These are phyloP conservation scores for Taenaris catops DNA, from an alignment of 2,888 invertebrate genomes.

Conservation along the genomic window DNA sequence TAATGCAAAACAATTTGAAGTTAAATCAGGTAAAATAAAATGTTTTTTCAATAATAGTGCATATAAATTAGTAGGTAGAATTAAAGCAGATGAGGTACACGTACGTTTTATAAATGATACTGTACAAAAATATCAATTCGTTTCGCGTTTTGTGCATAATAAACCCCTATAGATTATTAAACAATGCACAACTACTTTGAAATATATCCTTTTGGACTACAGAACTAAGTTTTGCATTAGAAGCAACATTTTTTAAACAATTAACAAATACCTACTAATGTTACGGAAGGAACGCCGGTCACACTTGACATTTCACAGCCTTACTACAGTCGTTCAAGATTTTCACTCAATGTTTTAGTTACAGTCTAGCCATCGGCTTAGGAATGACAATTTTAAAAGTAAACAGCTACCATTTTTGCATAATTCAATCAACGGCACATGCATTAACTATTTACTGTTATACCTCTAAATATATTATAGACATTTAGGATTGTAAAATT, in stretches of 20 bases:
- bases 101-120: no score
- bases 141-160: no score
- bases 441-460: no score
- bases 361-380: conserved; percentile 57
- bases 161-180: no score
- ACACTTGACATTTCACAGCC: conserved; percentile 71
- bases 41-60: no score
- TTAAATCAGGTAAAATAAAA: no score
- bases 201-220: no score
- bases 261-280: background rate
- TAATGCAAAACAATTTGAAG: no score
- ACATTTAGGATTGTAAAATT: conserved; percentile 15
- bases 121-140: no score
- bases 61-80: no score
- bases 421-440: conserved; percentile 16
- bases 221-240: conserved; percentile 7
- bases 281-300: conserved; percentile 45
- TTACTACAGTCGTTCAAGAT: conserved; percentile 69
- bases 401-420: conserved; percentile 32
- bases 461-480: conserved; percentile 10
- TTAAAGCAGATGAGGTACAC: no score
- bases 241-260: background rate
- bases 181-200: no score
- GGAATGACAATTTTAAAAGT: conserved; percentile 57
- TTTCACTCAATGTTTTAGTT: conserved; percentile 50